phyloP scores from a whole-genome alignment of 2,888 invertebrate genomes.

The Rhimphoctona megacephalus region DNA sequence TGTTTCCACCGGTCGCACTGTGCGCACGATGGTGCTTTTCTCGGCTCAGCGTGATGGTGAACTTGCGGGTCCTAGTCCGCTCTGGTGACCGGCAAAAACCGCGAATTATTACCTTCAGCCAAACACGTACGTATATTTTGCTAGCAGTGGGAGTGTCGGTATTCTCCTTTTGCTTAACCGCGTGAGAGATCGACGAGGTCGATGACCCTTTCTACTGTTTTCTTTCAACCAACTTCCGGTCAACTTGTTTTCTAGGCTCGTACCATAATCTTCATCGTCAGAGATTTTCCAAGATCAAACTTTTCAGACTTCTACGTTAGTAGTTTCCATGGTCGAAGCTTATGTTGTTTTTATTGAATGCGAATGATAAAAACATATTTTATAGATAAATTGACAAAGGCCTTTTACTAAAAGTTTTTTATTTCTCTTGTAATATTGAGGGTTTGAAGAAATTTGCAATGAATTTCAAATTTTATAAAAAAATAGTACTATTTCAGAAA shows the following conservation, averaged over 20 bases:
- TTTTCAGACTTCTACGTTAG: conserved; percentile 13
- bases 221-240: conserved; percentile 60
- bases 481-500: not conserved
- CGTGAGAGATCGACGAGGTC: conserved; percentile 59
- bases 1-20: conserved; percentile 70
- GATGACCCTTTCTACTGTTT: conserved; percentile 21
- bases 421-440: not conserved
- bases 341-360: not conserved
- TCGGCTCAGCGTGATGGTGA: conserved; percentile 38
- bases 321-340: not conserved
- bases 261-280: not conserved
- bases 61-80: conserved; percentile 56
- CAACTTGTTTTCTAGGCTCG: conserved; percentile 42
- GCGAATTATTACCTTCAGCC: conserved; percentile 69
- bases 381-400: not conserved
- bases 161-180: conserved; percentile 63
- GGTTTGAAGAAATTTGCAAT: not conserved
- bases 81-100: conserved; percentile 68
- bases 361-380: not conserved
- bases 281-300: conserved; percentile 48
- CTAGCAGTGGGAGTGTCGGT: conserved; percentile 56
- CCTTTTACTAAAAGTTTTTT: not conserved
- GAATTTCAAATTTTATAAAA: not conserved
- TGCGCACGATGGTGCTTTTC: conserved; percentile 67
- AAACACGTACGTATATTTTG: conserved; percentile 65